Percentiles rank a stretch among this genome's conserved stretches.
Conservation (phyloP, 2,888 invertebrate species). For the Hybos culiciformis region DNA sequence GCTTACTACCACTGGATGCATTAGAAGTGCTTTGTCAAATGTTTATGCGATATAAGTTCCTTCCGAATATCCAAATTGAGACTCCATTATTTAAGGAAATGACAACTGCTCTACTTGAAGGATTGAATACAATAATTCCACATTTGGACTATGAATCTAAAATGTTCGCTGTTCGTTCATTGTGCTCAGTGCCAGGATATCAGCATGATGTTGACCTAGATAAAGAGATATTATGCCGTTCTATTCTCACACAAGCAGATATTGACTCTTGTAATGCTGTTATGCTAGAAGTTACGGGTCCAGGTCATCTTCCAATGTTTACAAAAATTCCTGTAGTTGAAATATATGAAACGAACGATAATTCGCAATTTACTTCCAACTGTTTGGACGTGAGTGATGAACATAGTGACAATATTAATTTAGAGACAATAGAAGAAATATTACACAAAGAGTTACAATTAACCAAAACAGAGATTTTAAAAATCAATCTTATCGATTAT, state of each 20-base stretch:
- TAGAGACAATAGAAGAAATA: background rate
- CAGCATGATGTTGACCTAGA: constrained; percentile 12
- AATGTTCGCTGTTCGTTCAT: constrained; percentile 10
- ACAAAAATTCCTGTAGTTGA: constrained; percentile 7
- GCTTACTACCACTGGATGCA: constrained; percentile 10
- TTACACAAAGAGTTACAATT: background rate
- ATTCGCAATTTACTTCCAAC: too few relatives aligned
- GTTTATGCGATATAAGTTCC: constrained; percentile 13
- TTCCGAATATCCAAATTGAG: constrained; percentile 14
- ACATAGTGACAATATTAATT: background rate
- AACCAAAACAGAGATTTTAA: background rate
- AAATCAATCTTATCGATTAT: constrained; percentile 6
- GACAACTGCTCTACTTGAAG: constrained; percentile 11
- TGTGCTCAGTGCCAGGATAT: constrained; percentile 15
- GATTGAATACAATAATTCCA: constrained; percentile 10
- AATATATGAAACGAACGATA: background rate
- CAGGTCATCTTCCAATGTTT: constrained; percentile 1
- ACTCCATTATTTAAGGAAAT: constrained; percentile 12
- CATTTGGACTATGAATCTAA: constrained; percentile 11
- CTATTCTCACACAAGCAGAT: constrained; percentile 12
- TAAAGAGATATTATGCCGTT: constrained; percentile 6
- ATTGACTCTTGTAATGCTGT: constrained; percentile 2
- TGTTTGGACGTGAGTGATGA: background rate
- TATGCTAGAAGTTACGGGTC: background rate
- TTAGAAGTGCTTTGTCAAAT: constrained; percentile 11